A percentile compares a stretch with the other conserved stretches of the same genome.
phyloP scores from a whole-genome alignment of 2,113 vertebrate genomes.

The Hemicordylus capensis region DNA sequence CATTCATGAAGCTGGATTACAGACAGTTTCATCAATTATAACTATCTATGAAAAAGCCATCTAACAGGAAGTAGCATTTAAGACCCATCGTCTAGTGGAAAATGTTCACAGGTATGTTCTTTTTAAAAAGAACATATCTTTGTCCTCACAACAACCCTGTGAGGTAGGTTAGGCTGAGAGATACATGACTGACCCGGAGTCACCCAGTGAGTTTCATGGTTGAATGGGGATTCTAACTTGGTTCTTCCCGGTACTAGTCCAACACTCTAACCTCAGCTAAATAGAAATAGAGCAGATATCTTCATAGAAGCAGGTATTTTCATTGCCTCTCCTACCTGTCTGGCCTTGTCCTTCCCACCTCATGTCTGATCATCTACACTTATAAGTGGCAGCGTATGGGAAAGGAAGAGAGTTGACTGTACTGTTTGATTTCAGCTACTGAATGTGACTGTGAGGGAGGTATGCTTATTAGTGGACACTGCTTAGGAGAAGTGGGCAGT shows the following conservation, averaged over 20 bases:
- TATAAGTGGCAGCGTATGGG: too few species aligned
- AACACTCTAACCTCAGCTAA: neutral
- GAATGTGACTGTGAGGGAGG: too few species aligned
- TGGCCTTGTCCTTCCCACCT: neutral
- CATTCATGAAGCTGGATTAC: slow-evolving; percentile 4
- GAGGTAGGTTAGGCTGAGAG: too few species aligned
- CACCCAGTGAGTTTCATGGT: too few species aligned
- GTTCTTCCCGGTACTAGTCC: too few species aligned
- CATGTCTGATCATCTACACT: neutral
- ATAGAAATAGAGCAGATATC: neutral
- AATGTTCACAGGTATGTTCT: neutral
- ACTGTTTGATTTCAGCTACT: too few species aligned
- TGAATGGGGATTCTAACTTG: neutral
- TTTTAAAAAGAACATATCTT: too few species aligned
- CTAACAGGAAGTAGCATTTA: slow-evolving; percentile 4
- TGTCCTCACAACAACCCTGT: too few species aligned
- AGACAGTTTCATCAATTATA: slow-evolving; percentile 5
- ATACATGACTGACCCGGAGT: too few species aligned
- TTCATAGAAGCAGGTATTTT: neutral
- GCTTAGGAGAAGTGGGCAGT: too few species aligned
- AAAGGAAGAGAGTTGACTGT: too few species aligned
- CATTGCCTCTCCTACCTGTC: neutral
- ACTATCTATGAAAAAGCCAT: neutral
- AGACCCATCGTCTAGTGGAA: neutral
- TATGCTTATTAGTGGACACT: neutral